Evolutionary conservation across 2,888 invertebrate genomes (phyloP), one percentile per base, ranked within the genome.

Genomic region (Synergus laeviventris): DNA sequence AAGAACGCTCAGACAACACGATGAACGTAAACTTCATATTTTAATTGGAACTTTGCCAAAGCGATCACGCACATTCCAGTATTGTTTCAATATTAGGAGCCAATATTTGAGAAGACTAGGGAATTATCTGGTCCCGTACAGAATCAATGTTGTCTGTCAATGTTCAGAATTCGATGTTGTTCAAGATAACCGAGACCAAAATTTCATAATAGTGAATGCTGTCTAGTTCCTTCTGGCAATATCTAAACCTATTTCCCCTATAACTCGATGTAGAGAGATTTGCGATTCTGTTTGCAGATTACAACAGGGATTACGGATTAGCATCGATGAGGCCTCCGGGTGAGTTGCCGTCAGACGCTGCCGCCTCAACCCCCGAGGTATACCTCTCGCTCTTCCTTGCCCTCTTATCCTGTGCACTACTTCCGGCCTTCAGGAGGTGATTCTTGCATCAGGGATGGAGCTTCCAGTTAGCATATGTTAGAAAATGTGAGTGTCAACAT

Each of bases 391-490:
- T 89, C 78, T 81, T 86, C 79, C 85, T 89, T 78, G 83, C 85
- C 81, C 81, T 86, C 61, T 79, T 86, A 77, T 84, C 86, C 60
- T 81, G 76, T 56, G 31, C 86, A 36, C 82, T 89, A 76, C 78
- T 88, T 73, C 83, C 86, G 70, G 83, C 83, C 78, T 81, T 83
- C 84, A 86, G 87, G 79, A 90, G 90, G 86, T 90, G 90, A 90
- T 90, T 83, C 77, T 45, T 79, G 79, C 81, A 80, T 81, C 77
- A 81, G 85, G 84, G 84, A 86, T 85, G 84, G 87, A 86, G 88
- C 89, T 89, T 89, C 89, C 89, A 89, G 84, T 86, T 88, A 88
- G 88, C 86, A 86, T 87, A 87, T 88, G 61, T 61, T 38, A 75
- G 54, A 76, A 76, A 80, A 78, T 74, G 77, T 76, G 77, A 77